phyloP scores from a whole-genome alignment of 1,140 invertebrate species.

The Drosophila bipectinata region DNA sequence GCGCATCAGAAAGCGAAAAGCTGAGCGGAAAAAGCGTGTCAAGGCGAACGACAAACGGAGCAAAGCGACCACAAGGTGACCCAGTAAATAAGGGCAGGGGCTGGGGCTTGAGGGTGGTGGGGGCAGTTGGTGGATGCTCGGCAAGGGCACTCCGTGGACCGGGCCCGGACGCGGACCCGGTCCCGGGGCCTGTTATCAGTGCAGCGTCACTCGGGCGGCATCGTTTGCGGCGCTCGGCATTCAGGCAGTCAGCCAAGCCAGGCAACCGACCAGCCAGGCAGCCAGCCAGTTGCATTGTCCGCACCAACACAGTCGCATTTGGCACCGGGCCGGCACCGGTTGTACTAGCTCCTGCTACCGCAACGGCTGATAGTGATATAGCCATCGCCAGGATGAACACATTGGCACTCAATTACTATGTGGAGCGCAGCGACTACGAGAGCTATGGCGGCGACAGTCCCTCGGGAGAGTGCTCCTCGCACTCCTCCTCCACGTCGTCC shows the following conservation, averaged over 20 bases:
- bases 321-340: slow-evolving; percentile 80
- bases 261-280: slow-evolving; percentile 13
- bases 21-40: slow-evolving; percentile 61
- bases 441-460: slow-evolving; percentile 55
- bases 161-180: slow-evolving; percentile 19
- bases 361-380: background rate
- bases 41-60: slow-evolving; percentile 56
- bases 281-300: slow-evolving; percentile 77
- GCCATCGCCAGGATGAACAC: slow-evolving; percentile 48
- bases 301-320: slow-evolving; percentile 82
- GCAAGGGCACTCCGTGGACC: slow-evolving; percentile 46
- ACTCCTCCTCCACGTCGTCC: slow-evolving; percentile 26
- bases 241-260: slow-evolving; percentile 33
- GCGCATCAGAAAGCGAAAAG: slow-evolving; percentile 39
- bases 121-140: slow-evolving; percentile 10
- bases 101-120: slow-evolving; percentile 8
- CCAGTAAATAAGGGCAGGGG: slow-evolving; percentile 63
- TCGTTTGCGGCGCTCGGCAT: slow-evolving; percentile 43
- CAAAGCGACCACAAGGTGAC: slow-evolving; percentile 61
- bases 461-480: slow-evolving; percentile 44
- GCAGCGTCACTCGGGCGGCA: slow-evolving; percentile 47
- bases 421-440: slow-evolving; percentile 71
- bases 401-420: slow-evolving; percentile 68
- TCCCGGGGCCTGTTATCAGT: slow-evolving; percentile 63
- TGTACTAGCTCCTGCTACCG: slow-evolving; percentile 39